Conservation (phyloP, 2,113 vertebrate species). For the Calonectris borealis region DNA sequence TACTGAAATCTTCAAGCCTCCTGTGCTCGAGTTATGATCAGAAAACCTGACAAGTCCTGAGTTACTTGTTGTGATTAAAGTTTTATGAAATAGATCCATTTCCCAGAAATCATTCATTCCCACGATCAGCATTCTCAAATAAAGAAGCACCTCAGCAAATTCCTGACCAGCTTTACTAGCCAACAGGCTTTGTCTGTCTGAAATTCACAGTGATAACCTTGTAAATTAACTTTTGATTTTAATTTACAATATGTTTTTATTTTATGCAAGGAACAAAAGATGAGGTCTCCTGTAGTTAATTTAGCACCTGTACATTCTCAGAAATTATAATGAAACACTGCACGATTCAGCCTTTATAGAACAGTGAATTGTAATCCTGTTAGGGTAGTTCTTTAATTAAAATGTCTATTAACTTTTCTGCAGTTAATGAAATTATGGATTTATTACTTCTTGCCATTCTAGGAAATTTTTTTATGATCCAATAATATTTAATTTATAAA, state of each 20-base stretch:
- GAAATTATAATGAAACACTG: constrained; percentile 36
- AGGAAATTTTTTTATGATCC: constrained; percentile 13
- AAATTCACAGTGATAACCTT: neutral
- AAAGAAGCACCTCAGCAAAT: neutral
- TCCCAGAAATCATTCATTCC: neutral
- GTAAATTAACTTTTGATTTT: constrained; percentile 49
- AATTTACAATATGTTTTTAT: constrained; percentile 52
- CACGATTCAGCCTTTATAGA: constrained; percentile 26
- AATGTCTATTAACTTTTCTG: constrained; percentile 49
- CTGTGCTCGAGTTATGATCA: neutral
- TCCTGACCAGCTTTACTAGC: neutral
- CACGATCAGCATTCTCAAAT: neutral
- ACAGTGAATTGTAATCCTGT: constrained; percentile 46
- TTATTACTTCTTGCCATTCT: constrained; percentile 44
- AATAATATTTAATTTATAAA: constrained; percentile 50
- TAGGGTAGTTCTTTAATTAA: constrained; percentile 60
- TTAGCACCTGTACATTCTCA: constrained; percentile 39
- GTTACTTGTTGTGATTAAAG: neutral
- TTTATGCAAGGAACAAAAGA: constrained; percentile 12
- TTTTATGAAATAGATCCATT: neutral
- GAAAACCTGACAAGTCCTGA: neutral
- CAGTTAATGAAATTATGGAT: constrained; percentile 45
- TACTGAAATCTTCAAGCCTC: neutral
- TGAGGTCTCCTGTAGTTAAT: constrained; percentile 36
- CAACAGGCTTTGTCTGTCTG: neutral